These are phyloP conservation scores for Cygnus atratus DNA, from an alignment of 2,113 vertebrate genomes.

Conservation along the genomic window DNA sequence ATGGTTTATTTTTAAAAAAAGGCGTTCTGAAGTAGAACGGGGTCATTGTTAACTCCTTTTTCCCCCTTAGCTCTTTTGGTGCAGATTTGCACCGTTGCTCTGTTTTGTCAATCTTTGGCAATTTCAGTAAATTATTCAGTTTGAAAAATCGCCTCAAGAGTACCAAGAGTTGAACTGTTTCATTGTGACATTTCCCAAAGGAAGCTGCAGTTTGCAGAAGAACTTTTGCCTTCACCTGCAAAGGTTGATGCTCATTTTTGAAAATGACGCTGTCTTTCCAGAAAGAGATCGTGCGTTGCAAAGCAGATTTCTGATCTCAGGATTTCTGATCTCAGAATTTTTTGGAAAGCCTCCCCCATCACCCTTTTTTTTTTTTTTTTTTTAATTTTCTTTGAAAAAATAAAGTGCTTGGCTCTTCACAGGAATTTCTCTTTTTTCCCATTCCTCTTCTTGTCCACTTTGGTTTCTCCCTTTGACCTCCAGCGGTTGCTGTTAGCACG, in stretches of 20 bases:
- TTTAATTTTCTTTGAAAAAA: not conserved
- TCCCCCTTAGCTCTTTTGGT: not conserved
- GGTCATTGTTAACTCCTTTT: not conserved
- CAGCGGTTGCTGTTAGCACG: not conserved
- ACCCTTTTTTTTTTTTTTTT: not conserved
- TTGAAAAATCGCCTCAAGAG: not conserved
- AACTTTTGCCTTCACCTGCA: not conserved
- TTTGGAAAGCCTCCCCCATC: not conserved
- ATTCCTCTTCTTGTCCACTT: not conserved
- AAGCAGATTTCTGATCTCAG: not conserved
- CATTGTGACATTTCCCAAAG: not conserved
- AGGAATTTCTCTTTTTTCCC: not conserved
- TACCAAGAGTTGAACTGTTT: not conserved
- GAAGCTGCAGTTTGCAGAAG: not conserved
- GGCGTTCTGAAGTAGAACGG: not conserved
- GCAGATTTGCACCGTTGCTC: not conserved
- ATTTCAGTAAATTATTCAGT: not conserved
- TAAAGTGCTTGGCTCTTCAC: not conserved
- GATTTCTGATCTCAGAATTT: not conserved
- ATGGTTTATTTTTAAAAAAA: conserved; percentile 42
- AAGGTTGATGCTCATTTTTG: not conserved
- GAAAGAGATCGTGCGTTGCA: accelerated
- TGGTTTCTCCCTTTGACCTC: not conserved
- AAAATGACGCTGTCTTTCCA: not conserved
- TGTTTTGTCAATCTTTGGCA: not conserved